phyloP scores from a whole-genome alignment of 2,113 vertebrate species.

The Grammomys dolichurus region DNA sequence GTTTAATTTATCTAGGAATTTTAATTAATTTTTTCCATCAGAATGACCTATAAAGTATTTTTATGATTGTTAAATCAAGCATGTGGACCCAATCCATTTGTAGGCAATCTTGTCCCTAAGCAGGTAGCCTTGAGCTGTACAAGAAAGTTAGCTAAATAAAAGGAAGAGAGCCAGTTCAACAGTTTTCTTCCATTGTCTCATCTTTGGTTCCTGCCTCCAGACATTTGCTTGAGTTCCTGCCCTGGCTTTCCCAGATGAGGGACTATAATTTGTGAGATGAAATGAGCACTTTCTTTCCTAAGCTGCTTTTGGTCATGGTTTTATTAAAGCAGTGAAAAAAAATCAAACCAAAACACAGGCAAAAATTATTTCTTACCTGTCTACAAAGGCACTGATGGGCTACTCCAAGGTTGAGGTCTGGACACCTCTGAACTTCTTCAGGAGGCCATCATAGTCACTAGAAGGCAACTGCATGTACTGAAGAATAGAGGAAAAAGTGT shows the following conservation, averaged over 20 bases:
- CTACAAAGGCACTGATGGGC: conserved; percentile 58
- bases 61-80: neutral
- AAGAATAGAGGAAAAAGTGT: neutral
- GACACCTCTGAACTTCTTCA: conserved; percentile 82
- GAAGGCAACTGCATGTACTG: conserved; percentile 58
- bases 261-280: neutral
- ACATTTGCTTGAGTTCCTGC: neutral
- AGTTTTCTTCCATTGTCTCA: neutral
- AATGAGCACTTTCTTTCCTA: neutral
- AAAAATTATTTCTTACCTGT: conserved; percentile 77
- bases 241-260: too few relatives aligned
- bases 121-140: neutral
- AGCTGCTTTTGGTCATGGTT: neutral
- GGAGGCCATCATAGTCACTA: conserved; percentile 76
- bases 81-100: neutral
- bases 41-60: neutral
- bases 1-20: neutral
- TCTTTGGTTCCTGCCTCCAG: neutral
- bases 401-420: conserved; percentile 74
- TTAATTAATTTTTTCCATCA: neutral
- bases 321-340: neutral
- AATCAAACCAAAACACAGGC: neutral
- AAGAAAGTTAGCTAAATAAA: neutral
- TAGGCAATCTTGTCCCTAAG: neutral
- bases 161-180: neutral